Percentiles rank a stretch among this genome's conserved stretches.
Evolutionary conservation across 2,113 vertebrate genomes (phyloP).

Genomic region (Coreoperca whiteheadi): DNA sequence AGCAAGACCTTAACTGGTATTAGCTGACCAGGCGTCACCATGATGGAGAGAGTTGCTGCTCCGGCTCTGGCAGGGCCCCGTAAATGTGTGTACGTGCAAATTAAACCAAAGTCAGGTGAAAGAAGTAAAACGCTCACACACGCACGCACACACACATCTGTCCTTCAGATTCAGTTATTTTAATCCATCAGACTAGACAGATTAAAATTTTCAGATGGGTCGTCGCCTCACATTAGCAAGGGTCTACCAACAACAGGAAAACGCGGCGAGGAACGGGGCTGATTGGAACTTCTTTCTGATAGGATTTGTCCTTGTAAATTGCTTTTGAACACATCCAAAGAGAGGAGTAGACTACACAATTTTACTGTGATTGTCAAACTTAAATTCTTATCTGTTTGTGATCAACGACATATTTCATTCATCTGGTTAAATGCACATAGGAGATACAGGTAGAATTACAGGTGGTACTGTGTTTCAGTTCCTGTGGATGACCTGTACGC

Average conservation of each 20-base stretch:
- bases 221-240: slow-evolving; percentile 25
- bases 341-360: not conserved
- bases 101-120: not conserved
- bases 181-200: slow-evolving; percentile 19
- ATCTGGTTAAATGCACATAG: not conserved
- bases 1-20: too few species aligned
- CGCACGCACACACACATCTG: not conserved
- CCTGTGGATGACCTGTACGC: not conserved
- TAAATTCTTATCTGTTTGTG: not conserved
- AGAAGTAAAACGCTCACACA: not conserved
- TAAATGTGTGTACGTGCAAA: not conserved
- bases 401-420: not conserved
- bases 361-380: not conserved
- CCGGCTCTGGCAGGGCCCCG: not conserved
- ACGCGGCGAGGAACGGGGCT: not conserved
- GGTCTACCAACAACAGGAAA: slow-evolving; percentile 2
- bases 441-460: not conserved
- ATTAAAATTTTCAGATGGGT: slow-evolving; percentile 43
- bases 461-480: not conserved
- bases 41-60: not conserved
- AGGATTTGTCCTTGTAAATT: not conserved
- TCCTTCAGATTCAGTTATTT: not conserved
- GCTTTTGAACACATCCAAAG: not conserved
- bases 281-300: not conserved
- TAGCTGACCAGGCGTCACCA: too few species aligned